Conservation (phyloP, 1,140 invertebrate genomes). For the Brachionus rotundiformis region DNA sequence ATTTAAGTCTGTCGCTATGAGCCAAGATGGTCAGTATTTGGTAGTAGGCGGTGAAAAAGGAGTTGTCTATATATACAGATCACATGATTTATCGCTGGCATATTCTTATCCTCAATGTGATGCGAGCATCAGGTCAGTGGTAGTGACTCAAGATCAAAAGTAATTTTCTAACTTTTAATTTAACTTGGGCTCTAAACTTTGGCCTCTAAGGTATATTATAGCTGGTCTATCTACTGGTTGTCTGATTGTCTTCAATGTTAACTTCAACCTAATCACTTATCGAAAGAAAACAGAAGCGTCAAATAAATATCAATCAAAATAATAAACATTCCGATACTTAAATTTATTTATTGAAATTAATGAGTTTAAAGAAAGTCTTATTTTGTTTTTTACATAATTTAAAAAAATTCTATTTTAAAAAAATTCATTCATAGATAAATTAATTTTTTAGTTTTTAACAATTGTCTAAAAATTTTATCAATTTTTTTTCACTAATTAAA, state of each 20-base stretch:
- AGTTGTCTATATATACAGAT: conserved; percentile 95
- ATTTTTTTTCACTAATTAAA: neutral
- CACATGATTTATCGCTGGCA: conserved; percentile 89
- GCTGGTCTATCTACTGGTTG: conserved; percentile 94
- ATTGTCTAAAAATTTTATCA: neutral
- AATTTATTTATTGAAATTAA: neutral
- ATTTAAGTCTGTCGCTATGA: conserved; percentile 83
- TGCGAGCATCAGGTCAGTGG: conserved; percentile 84
- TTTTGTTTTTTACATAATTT: neutral
- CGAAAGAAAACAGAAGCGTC: conserved; percentile 59
- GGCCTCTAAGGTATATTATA: conserved; percentile 82
- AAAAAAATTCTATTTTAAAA: neutral
- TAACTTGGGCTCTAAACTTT: no score
- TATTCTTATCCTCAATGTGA: conserved; percentile 96
- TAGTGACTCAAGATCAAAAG: conserved; percentile 90
- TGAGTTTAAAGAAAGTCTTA: neutral
- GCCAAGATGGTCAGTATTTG: conserved; percentile 95
- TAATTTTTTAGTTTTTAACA: neutral
- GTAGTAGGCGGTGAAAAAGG: conserved; percentile 90
- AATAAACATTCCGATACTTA: neutral
- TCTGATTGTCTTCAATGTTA: conserved; percentile 96
- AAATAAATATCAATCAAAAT: neutral
- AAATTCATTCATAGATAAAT: neutral
- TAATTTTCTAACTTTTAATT: neutral
- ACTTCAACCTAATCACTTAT: conserved; percentile 75